A percentile compares a stretch with the other conserved stretches of the same genome.
Evolutionary conservation across 2,888 invertebrate genomes (phyloP).

Genomic region (Eupithecia abbreviata): DNA sequence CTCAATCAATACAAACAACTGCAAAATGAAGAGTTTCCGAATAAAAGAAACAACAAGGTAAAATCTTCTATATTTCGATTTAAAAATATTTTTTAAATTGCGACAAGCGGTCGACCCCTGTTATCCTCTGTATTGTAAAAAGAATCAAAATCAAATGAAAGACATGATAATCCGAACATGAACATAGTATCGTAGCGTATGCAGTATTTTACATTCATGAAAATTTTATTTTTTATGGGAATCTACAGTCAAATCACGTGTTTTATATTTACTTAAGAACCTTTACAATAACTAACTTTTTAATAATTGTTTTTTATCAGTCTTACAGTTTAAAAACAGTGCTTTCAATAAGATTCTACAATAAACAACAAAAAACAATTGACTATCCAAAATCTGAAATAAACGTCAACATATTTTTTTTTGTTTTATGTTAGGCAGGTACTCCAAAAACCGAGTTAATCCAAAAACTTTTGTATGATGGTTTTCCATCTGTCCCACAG

Average conservation of each 20-base stretch:
- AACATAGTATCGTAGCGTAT: slow-evolving; percentile 24
- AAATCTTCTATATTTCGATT: slow-evolving; percentile 15
- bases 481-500: background rate
- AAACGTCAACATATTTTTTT: background rate
- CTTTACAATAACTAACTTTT: too few relatives aligned
- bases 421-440: background rate
- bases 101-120: slow-evolving; percentile 56
- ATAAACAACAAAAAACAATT: background rate
- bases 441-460: background rate
- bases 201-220: slow-evolving; percentile 8
- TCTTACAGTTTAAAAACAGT: too few relatives aligned
- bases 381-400: background rate
- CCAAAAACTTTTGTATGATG: background rate
- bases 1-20: background rate
- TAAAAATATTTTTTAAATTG: slow-evolving; percentile 33
- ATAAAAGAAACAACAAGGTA: slow-evolving; percentile 19
- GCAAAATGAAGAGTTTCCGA: background rate
- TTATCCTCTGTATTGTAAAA: slow-evolving; percentile 66
- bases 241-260: background rate
- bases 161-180: slow-evolving; percentile 71
- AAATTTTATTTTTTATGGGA: background rate
- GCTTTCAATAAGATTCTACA: background rate
- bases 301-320: too few relatives aligned
- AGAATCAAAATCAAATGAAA: slow-evolving; percentile 70
- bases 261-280: too few relatives aligned